Conservation (phyloP, 2,888 invertebrate genomes). For the Miltochrista miniata region DNA sequence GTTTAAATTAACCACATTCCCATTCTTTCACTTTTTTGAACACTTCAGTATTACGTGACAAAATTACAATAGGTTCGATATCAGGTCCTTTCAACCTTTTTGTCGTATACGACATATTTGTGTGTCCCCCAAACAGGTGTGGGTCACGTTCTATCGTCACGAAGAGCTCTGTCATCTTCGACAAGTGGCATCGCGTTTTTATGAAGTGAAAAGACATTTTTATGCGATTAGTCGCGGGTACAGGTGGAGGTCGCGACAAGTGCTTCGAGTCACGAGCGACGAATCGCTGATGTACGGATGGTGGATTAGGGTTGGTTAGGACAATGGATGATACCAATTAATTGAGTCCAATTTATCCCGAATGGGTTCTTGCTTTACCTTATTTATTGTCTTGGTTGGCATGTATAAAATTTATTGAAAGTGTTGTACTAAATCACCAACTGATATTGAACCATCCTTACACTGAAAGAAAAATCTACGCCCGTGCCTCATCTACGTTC, state of each 20-base stretch:
- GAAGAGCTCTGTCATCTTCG: conserved; percentile 42
- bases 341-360: conserved; percentile 14
- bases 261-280: conserved; percentile 51
- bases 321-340: conserved; percentile 29
- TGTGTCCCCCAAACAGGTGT: conserved; percentile 48
- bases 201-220: conserved; percentile 51
- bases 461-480: too few species aligned
- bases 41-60: conserved; percentile 41
- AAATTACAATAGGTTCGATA: conserved; percentile 16
- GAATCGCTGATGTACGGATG: conserved; percentile 28
- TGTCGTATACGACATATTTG: conserved; percentile 46
- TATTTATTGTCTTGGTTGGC: too few species aligned
- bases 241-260: conserved; percentile 70
- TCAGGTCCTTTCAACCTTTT: conserved; percentile 34
- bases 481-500: too few species aligned
- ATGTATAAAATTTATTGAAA: too few species aligned
- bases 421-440: too few species aligned
- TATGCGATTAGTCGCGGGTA: conserved; percentile 61
- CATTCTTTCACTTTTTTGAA: conserved; percentile 14
- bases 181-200: conserved; percentile 52
- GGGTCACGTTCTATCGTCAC: conserved; percentile 52
- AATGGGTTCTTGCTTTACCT: background rate
- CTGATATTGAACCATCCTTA: too few species aligned
- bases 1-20: conserved; percentile 19
- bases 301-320: conserved; percentile 23